Base-by-base conservation (phyloP, 92 coral and sea anemone species). In the Umimayanthus kanabou region DNA sequence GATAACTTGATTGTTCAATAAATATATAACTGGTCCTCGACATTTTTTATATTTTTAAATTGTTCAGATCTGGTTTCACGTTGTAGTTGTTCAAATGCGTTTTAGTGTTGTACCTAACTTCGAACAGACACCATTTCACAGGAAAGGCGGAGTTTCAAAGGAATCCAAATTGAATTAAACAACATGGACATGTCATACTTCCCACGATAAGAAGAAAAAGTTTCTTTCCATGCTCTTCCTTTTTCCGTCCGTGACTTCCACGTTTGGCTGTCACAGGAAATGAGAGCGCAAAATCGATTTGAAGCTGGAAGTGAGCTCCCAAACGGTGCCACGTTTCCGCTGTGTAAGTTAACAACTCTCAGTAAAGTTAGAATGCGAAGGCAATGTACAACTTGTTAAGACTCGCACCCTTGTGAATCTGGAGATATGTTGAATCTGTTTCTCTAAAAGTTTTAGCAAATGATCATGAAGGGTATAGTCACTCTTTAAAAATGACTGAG, bases 231-330 rank as follows among this genome's bases (percentile, higher is more conserved):
- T 80, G 43, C 50, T 22, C 58, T 80, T 67, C 84, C 50, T 29
- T 79, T 33, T 80, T 80, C 84, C 84, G 84, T 80, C 50, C 72
- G 25, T 80, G 70, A 57, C n/a, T 53, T 79, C 82, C 57, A 79
- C 55, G 39, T 64, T 64, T 58, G 82, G 33, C 22, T 29, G 26
- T 80, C 47, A 80, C 84, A 55, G 84, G 84, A 80, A 80, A 23
- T 80, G 70, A 49, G 30, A 55, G 37, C 30, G 57, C 84, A 57
- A 80, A 77, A 30, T 53, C 39, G 4, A 47, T 26, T 28, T 1
- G 70, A 57, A 33, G 14, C 16, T 55, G 71, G 83, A 80, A 80
- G 45, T 80, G 20, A 55, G 13, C 15, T 33, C 30, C 26, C 20
- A 18, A 40, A 33, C 2, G 47, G 5, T 67, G 45, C 28, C 39